Percentiles rank a stretch among this genome's conserved stretches.
phyloP scores from a whole-genome alignment of 2,797 vertebrate species.

The Pangasius sanitwongsei region DNA sequence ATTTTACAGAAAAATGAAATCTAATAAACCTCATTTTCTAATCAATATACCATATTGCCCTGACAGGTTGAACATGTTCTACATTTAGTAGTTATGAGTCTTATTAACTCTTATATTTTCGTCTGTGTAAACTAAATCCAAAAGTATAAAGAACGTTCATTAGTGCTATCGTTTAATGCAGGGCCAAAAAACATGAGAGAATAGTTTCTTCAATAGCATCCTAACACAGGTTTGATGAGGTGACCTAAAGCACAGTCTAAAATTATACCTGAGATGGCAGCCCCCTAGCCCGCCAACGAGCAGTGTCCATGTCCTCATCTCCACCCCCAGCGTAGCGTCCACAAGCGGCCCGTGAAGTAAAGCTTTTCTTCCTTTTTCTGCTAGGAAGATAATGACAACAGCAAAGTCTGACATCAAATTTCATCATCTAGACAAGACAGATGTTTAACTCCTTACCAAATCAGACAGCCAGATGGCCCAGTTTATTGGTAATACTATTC shows the following conservation, averaged over 20 bases:
- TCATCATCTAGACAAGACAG: neutral
- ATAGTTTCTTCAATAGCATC: neutral
- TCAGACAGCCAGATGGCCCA: neutral
- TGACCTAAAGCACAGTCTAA: neutral
- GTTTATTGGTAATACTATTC: neutral
- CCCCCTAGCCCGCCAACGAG: neutral
- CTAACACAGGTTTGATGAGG: no score
- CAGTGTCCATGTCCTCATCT: slow-evolving; percentile 5
- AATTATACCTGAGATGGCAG: slow-evolving; percentile 25
- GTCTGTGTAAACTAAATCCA: neutral
- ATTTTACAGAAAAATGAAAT: neutral
- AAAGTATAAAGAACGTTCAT: neutral
- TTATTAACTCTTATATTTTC: neutral
- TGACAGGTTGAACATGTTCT: neutral
- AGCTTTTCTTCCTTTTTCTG: slow-evolving; percentile 62
- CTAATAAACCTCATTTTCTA: neutral
- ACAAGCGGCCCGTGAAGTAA: neutral
- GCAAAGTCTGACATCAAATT: neutral
- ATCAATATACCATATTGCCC: neutral
- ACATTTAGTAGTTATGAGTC: neutral
- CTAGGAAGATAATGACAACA: neutral
- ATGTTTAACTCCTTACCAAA: neutral
- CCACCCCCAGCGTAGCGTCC: neutral
- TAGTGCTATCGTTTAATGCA: neutral
- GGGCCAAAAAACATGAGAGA: neutral